Evolutionary conservation across 2,113 vertebrate species (phyloP).

Genomic region (Mirounga angustirostris): DNA sequence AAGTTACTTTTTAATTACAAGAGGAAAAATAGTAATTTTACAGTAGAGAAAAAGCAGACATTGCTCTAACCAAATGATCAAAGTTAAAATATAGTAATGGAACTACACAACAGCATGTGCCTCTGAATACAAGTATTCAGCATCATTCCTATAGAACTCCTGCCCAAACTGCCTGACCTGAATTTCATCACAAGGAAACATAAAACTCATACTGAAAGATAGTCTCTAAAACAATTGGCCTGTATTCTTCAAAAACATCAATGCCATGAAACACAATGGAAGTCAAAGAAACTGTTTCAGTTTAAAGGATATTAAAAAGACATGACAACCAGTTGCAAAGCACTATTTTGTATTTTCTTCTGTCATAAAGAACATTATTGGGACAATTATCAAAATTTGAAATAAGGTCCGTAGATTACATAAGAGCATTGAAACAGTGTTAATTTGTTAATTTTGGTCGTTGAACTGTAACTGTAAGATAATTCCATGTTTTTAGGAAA

Average conservation of each 20-base stretch:
- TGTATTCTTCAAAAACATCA: neutral
- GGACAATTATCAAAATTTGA: neutral
- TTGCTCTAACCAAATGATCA: neutral
- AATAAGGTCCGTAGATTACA: neutral
- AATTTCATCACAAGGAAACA: neutral
- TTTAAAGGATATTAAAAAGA: slow-evolving; percentile 11
- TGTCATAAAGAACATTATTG: neutral
- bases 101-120: neutral
- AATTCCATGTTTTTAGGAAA: slow-evolving; percentile 13
- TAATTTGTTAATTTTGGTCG: neutral
- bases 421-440: neutral
- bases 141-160: neutral
- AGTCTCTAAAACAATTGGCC: neutral
- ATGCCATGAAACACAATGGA: neutral
- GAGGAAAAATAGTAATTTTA: neutral
- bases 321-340: neutral
- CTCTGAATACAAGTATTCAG: neutral
- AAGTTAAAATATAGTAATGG: neutral
- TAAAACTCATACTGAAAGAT: neutral
- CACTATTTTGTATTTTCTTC: neutral
- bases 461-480: neutral
- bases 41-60: neutral
- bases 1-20: slow-evolving; percentile 15
- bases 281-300: neutral
- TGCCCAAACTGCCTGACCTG: neutral